Conservation (phyloP, 92 coral and sea anemone genomes). For the Virgularia gustaviana region DNA sequence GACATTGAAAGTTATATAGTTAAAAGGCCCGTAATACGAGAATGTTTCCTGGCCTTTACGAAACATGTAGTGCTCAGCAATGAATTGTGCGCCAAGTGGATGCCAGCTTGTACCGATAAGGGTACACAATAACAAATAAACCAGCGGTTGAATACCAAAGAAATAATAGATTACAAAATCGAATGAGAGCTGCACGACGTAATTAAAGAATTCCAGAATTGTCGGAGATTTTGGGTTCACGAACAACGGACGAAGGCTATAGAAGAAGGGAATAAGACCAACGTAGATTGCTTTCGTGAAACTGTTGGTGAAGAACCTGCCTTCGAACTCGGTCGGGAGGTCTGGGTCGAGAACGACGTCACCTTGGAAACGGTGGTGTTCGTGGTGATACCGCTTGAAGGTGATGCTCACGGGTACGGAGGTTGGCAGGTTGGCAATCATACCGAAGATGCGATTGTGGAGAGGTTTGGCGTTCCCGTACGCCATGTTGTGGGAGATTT, state of each 20-base stretch:
- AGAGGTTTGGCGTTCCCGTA: conserved; percentile 54
- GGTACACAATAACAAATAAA: conserved; percentile 47
- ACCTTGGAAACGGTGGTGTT: conserved; percentile 67
- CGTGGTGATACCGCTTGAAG: conserved; percentile 52
- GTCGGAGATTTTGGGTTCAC: conserved; percentile 51
- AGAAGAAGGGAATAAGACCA: conserved; percentile 46
- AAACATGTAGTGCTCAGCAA: conserved; percentile 71
- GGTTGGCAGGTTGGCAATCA: conserved; percentile 53
- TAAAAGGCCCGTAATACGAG: conserved; percentile 69
- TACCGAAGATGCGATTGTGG: conserved; percentile 47
- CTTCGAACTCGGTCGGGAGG: conserved; percentile 59
- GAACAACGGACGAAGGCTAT: conserved; percentile 51
- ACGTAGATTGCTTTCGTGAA: conserved; percentile 53
- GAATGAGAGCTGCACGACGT: conserved; percentile 41
- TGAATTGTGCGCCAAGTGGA: conserved; percentile 65
- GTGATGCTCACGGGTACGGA: conserved; percentile 51
- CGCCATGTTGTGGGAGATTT: conserved; percentile 59
- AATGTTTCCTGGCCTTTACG: conserved; percentile 60
- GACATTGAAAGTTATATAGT: conserved; percentile 60
- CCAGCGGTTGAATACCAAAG: conserved; percentile 54
- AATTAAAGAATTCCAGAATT: conserved; percentile 51
- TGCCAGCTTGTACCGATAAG: conserved; percentile 63
- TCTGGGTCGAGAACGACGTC: conserved; percentile 58
- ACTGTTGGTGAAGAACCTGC: conserved; percentile 49
- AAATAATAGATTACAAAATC: conserved; percentile 32